These are phyloP conservation scores for Cerastis leucographa DNA, from an alignment of 2,888 invertebrate species.

Conservation along the genomic window DNA sequence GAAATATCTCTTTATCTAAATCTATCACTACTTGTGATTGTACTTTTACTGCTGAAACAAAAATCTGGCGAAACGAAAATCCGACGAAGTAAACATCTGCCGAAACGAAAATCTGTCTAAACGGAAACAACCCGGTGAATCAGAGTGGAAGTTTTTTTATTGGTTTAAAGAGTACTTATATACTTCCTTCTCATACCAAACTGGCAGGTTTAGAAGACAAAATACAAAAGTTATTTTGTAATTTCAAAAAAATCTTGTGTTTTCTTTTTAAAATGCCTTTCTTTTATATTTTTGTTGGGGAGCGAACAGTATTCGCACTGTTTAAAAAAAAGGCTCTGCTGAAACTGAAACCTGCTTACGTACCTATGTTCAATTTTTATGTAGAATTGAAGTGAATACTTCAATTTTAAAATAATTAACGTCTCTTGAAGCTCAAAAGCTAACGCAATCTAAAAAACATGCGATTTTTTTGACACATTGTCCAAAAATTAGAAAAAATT, in stretches of 20 bases:
- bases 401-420: neutral
- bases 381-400: too few species aligned
- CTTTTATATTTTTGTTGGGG: neutral
- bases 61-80: too few species aligned
- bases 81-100: too few species aligned
- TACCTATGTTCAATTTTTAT: neutral
- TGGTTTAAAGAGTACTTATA: neutral
- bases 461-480: neutral
- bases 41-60: too few species aligned
- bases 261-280: neutral
- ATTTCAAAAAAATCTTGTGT: neutral
- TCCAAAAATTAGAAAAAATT: too few species aligned
- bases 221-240: neutral
- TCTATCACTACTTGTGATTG: too few species aligned
- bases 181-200: neutral
- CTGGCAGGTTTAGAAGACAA: neutral
- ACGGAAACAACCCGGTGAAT: too few species aligned
- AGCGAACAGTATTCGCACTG: neutral
- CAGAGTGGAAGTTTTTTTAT: neutral
- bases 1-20: too few species aligned
- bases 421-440: neutral
- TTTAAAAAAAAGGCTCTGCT: neutral
- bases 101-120: too few species aligned
- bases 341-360: neutral
- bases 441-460: neutral